Evolutionary conservation across 2,113 vertebrate species (phyloP).

Genomic region (Sapajus apella): DNA sequence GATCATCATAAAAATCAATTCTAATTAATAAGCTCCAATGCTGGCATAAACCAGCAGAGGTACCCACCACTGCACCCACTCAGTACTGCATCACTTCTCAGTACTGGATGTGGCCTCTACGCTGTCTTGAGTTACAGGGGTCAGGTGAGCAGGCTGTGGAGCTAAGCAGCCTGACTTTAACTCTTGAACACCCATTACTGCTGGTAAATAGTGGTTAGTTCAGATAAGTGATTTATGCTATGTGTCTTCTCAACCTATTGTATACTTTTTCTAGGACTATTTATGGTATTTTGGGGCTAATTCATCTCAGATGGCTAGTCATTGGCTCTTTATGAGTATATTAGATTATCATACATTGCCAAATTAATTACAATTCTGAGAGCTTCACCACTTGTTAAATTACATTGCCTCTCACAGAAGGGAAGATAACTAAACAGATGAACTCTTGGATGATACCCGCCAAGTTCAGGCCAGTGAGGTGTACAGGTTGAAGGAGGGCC

Average conservation of each 20-base stretch:
- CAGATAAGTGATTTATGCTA: background rate
- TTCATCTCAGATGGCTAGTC: background rate
- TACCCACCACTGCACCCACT: background rate
- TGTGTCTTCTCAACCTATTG: background rate
- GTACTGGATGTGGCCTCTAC: background rate
- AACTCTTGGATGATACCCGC: background rate
- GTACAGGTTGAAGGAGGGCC: background rate
- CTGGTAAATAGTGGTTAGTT: background rate
- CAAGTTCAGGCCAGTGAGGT: background rate
- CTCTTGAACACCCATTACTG: background rate
- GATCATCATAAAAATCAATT: background rate
- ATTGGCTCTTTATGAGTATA: background rate
- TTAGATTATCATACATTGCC: background rate
- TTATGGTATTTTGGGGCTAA: background rate
- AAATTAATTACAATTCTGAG: conserved; percentile 38
- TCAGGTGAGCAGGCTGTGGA: background rate
- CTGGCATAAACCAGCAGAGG: background rate
- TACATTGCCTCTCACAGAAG: background rate
- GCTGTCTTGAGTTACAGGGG: background rate
- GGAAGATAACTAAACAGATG: background rate
- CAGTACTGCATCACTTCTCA: background rate
- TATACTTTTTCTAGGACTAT: background rate
- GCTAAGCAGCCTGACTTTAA: background rate
- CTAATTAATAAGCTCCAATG: background rate
- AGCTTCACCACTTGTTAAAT: background rate